These are phyloP conservation scores for Gasteruption jaculator DNA, from an alignment of 2,888 invertebrate species.

Conservation along the genomic window DNA sequence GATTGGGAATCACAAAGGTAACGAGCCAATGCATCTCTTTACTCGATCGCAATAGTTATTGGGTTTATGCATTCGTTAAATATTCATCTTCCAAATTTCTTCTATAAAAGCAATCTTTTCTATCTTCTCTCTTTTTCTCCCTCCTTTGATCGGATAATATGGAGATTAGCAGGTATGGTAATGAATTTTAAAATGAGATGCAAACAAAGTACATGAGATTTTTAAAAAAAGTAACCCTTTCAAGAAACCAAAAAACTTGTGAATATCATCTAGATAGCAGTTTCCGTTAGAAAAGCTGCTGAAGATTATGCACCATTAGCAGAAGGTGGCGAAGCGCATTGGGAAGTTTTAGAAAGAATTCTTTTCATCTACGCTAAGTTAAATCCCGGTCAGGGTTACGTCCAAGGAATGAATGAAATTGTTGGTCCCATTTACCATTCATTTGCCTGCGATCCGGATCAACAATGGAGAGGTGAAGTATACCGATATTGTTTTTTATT, in stretches of 20 bases:
- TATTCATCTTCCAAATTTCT: constrained; percentile 9
- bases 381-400: constrained; percentile 94
- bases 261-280: constrained; percentile 59
- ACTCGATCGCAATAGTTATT: constrained; percentile 10
- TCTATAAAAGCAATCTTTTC: constrained; percentile 11
- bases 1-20: constrained; percentile 87
- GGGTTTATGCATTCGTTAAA: constrained; percentile 8
- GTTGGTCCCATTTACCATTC: constrained; percentile 97
- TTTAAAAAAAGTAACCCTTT: constrained; percentile 9
- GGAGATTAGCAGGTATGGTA: constrained; percentile 43
- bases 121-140: constrained; percentile 19
- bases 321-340: constrained; percentile 92
- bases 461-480: constrained; percentile 68
- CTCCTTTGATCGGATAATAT: constrained; percentile 22
- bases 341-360: constrained; percentile 97
- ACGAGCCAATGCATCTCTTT: constrained; percentile 17
- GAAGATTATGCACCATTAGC: constrained; percentile 81
- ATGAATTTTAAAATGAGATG: neutral
- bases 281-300: constrained; percentile 70
- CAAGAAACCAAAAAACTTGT: constrained; percentile 5
- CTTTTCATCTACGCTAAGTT: constrained; percentile 96
- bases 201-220: neutral
- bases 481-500: neutral
- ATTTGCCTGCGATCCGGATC: constrained; percentile 85
- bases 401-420: constrained; percentile 99